Percentiles rank a stretch among this genome's conserved stretches.
These are phyloP conservation scores for Ibycter americanus DNA, from an alignment of 2,797 vertebrate genomes.

Conservation along the genomic window DNA sequence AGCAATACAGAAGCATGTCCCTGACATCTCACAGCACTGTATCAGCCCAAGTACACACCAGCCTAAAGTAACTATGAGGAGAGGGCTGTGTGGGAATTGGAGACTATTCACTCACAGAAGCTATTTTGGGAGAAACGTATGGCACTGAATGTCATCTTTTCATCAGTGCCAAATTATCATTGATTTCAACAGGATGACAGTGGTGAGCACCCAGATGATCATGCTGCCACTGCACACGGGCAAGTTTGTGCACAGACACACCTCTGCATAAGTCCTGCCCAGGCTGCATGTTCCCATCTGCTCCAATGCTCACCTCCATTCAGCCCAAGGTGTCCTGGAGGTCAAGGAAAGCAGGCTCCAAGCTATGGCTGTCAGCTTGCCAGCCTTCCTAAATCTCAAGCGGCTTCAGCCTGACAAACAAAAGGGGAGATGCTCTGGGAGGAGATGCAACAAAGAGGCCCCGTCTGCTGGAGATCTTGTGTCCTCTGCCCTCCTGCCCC, in stretches of 20 bases:
- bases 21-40: neutral
- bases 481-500: neutral
- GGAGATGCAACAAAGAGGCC: neutral
- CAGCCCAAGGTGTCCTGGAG: neutral
- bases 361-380: neutral
- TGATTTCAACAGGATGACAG: neutral
- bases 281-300: neutral
- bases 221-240: fast-evolving
- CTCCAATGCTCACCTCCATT: neutral
- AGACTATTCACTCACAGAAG: neutral
- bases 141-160: neutral
- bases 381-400: neutral
- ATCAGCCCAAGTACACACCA: neutral
- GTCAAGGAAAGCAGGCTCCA: neutral
- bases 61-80: neutral
- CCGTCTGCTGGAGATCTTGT: neutral
- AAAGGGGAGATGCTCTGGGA: neutral
- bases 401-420: neutral
- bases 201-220: neutral
- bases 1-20: neutral
- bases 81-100: neutral
- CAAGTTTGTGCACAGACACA: neutral
- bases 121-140: neutral
- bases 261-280: neutral
- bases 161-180: neutral